These are phyloP conservation scores for Kryptopterus vitreolus DNA, from an alignment of 2,797 vertebrate species.

Conservation along the genomic window DNA sequence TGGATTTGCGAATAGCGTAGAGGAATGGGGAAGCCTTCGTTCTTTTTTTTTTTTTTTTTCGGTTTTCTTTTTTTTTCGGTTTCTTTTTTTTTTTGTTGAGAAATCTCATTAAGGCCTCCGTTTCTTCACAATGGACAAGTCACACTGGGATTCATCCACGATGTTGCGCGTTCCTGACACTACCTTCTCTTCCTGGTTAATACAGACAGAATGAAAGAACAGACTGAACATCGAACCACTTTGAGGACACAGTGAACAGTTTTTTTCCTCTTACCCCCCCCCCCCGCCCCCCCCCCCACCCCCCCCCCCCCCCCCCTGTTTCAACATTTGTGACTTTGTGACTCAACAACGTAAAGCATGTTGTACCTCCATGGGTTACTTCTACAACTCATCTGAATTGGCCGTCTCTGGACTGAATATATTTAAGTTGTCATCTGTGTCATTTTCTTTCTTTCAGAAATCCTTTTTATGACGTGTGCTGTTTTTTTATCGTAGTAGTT, in stretches of 20 bases:
- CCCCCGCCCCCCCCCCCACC: too few relatives aligned
- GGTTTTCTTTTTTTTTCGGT: background rate
- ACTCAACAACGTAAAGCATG: constrained; percentile 21
- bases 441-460: constrained; percentile 34
- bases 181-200: constrained; percentile 8
- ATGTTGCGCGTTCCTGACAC: constrained; percentile 19
- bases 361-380: constrained; percentile 12
- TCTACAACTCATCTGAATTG: constrained; percentile 8
- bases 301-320: too few relatives aligned
- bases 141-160: constrained; percentile 9
- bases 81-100: background rate
- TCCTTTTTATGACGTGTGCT: constrained; percentile 36
- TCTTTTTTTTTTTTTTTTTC: constrained; percentile 7
- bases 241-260: constrained; percentile 9
- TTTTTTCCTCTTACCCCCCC: constrained; percentile 11
- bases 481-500: constrained; percentile 53
- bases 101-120: background rate
- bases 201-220: constrained; percentile 6
- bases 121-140: background rate
- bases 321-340: constrained; percentile 26
- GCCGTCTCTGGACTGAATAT: constrained; percentile 16
- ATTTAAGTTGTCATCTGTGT: constrained; percentile 25
- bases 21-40: background rate
- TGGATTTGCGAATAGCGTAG: background rate
- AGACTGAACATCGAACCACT: background rate